These are phyloP conservation scores for Ochropleura leucogaster DNA, from an alignment of 2,888 invertebrate genomes.

Conservation along the genomic window DNA sequence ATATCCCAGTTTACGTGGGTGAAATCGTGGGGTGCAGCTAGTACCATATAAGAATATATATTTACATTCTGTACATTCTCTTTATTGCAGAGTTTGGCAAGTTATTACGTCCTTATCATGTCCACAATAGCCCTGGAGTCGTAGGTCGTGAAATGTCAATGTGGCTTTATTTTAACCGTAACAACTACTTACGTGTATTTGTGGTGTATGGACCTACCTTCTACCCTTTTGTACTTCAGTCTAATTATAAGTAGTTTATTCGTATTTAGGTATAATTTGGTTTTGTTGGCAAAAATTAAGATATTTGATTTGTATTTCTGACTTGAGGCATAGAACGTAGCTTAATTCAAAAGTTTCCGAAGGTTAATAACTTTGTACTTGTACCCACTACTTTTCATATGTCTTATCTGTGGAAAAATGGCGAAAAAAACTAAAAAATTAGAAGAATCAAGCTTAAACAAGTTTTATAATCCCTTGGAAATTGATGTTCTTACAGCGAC, in stretches of 20 bases:
- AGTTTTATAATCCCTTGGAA: not conserved
- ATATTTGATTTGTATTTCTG: not conserved
- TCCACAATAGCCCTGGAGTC: constrained; percentile 13
- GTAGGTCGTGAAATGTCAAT: constrained; percentile 57
- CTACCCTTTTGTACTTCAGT: constrained; percentile 22
- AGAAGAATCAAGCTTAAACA: not conserved
- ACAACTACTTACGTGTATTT: constrained; percentile 5
- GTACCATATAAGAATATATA: too few species aligned
- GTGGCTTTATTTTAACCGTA: constrained; percentile 11
- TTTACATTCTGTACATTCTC: not conserved
- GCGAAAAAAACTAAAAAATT: not conserved
- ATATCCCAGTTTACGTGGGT: too few species aligned
- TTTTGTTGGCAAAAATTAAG: not conserved
- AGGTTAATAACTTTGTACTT: too few species aligned
- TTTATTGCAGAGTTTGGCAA: constrained; percentile 12
- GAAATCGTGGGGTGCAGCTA: too few species aligned
- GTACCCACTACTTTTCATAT: not conserved
- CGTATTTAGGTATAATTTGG: constrained; percentile 4
- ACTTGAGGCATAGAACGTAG: not conserved
- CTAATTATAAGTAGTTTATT: not conserved
- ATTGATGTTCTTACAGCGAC: not conserved
- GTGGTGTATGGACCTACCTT: constrained; percentile 4
- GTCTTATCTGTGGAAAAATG: not conserved
- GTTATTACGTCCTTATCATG: constrained; percentile 30
- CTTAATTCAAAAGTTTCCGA: too few species aligned